Evolutionary conservation across 2,888 invertebrate species (phyloP).

Genomic region (Teleogryllus oceanicus): DNA sequence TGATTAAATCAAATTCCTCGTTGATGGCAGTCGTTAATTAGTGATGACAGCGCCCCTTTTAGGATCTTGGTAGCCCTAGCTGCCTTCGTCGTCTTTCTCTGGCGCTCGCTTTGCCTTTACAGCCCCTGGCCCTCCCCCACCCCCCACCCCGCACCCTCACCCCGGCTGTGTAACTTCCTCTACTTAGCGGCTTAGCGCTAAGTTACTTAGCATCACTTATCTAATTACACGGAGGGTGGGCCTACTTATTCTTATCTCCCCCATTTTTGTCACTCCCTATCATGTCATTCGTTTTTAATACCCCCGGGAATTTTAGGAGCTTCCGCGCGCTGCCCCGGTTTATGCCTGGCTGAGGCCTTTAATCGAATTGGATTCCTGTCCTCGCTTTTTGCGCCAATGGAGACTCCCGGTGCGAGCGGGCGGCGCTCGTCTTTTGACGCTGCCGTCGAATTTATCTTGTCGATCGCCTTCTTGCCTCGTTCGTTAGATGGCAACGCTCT

Average conservation of each 20-base stretch:
- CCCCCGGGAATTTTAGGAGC: not conserved
- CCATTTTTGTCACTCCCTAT: constrained; percentile 10
- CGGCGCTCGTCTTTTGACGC: not conserved
- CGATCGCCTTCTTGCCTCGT: not conserved
- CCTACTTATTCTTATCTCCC: constrained; percentile 10
- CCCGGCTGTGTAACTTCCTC: not conserved
- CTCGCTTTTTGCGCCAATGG: not conserved
- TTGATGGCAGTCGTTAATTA: too few relatives aligned
- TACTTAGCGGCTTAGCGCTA: not conserved
- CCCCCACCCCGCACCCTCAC: too few relatives aligned
- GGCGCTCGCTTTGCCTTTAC: too few relatives aligned
- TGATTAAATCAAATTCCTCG: too few relatives aligned
- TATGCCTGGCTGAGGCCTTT: not conserved
- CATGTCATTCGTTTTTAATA: constrained; percentile 6
- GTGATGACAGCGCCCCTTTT: too few relatives aligned
- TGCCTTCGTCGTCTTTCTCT: too few relatives aligned
- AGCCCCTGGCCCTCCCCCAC: too few relatives aligned
- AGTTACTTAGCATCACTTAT: constrained; percentile 18
- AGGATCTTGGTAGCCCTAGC: too few relatives aligned
- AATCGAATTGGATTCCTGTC: not conserved
- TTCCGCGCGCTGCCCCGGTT: not conserved
- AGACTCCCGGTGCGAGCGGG: not conserved
- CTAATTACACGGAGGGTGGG: not conserved
- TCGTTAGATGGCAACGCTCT: not conserved
- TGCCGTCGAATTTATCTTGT: not conserved